These are phyloP conservation scores for Troides helena DNA, from an alignment of 2,888 invertebrate species.

Conservation along the genomic window DNA sequence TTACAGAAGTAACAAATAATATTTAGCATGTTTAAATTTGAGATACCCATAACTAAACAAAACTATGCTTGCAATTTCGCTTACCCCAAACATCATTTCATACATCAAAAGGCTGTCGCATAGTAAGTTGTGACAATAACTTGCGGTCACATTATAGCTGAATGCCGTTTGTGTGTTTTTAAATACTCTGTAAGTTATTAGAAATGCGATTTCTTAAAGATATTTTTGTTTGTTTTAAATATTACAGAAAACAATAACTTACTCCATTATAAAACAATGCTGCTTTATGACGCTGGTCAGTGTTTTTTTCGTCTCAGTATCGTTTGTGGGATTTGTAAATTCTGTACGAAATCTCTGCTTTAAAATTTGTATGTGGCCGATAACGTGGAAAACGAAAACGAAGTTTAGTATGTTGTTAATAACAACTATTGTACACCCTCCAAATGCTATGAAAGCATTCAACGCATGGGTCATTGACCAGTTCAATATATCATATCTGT, in stretches of 20 bases:
- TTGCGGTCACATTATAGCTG: slow-evolving; percentile 43
- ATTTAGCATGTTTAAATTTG: neutral
- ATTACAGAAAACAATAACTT: slow-evolving; percentile 23
- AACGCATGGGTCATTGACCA: slow-evolving; percentile 39
- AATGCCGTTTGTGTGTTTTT: slow-evolving; percentile 31
- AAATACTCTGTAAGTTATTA: neutral
- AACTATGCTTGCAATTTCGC: neutral
- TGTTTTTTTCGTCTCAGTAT: slow-evolving; percentile 34
- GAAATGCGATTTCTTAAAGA: neutral
- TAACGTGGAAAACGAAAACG: slow-evolving; percentile 43
- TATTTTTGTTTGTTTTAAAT: neutral
- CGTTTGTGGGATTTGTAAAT: slow-evolving; percentile 31
- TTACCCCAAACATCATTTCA: slow-evolving; percentile 46
- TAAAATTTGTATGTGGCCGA: slow-evolving; percentile 46
- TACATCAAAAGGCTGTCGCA: slow-evolving; percentile 48
- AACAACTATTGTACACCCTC: slow-evolving; percentile 34
- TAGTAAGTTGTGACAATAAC: slow-evolving; percentile 48
- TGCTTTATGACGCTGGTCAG: slow-evolving; percentile 41
- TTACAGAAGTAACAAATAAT: neutral
- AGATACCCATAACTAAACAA: too few species aligned
- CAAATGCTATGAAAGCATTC: slow-evolving; percentile 33
- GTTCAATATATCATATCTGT: slow-evolving; percentile 40
- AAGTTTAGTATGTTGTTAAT: slow-evolving; percentile 42
- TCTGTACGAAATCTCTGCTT: slow-evolving; percentile 40
- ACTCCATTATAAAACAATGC: slow-evolving; percentile 45